Conservation (phyloP, 1,140 invertebrate genomes). For the Drosophila rufa region DNA sequence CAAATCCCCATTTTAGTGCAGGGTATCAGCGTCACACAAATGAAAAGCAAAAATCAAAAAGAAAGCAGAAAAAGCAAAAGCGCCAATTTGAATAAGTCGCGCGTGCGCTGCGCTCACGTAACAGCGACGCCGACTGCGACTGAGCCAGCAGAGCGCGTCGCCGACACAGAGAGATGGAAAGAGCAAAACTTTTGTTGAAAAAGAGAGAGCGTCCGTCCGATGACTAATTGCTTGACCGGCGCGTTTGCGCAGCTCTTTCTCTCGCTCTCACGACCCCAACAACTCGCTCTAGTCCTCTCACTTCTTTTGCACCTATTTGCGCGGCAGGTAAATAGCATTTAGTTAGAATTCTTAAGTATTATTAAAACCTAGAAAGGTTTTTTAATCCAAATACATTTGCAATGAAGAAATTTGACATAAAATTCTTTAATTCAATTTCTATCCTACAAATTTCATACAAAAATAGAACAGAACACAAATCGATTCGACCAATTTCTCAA, state of each 20-base stretch:
- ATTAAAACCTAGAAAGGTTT: neutral
- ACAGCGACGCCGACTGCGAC: slow-evolving; percentile 40
- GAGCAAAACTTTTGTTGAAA: slow-evolving; percentile 11
- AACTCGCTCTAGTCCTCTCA: slow-evolving; percentile 8
- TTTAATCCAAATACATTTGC: neutral
- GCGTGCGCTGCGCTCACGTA: slow-evolving; percentile 72
- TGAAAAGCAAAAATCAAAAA: slow-evolving; percentile 62
- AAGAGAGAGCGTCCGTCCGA: slow-evolving; percentile 17
- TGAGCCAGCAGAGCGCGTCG: slow-evolving; percentile 19
- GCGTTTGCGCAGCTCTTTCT: slow-evolving; percentile 42
- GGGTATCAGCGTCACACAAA: slow-evolving; percentile 13
- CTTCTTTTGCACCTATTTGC: slow-evolving; percentile 9
- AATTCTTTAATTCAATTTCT: too few species aligned
- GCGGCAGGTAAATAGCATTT: neutral
- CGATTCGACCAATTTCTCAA: too few species aligned
- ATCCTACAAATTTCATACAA: too few species aligned
- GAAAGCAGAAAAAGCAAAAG: slow-evolving; percentile 60
- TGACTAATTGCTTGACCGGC: slow-evolving; percentile 54
- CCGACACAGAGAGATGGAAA: slow-evolving; percentile 8
- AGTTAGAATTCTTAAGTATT: too few species aligned
- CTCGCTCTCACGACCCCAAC: slow-evolving; percentile 1
- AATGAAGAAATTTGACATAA: too few species aligned
- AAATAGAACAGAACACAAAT: too few species aligned
- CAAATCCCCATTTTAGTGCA: neutral
- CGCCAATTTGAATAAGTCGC: slow-evolving; percentile 69